These are phyloP conservation scores for Polyploca ridens DNA, from an alignment of 2,888 invertebrate species.

Conservation along the genomic window DNA sequence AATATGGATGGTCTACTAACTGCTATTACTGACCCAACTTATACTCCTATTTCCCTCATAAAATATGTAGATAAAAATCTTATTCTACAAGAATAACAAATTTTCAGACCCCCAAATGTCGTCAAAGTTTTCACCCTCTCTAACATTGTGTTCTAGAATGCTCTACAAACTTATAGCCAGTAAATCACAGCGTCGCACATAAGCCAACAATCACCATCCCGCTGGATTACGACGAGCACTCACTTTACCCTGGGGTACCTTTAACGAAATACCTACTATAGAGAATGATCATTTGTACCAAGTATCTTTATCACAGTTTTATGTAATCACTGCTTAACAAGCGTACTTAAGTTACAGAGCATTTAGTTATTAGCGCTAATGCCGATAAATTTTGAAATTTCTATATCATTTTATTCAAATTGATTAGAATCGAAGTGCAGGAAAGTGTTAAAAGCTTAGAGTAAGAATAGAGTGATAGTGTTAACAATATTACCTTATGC, in stretches of 20 bases:
- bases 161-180: constrained; percentile 5
- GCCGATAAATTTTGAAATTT: no score
- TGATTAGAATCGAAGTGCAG: not conserved
- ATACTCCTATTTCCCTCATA: no score
- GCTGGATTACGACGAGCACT: constrained; percentile 43
- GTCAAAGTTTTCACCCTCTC: not conserved
- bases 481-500: no score
- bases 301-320: constrained; percentile 37
- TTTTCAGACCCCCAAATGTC: no score
- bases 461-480: no score
- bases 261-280: constrained; percentile 51
- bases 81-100: no score
- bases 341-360: constrained; percentile 29
- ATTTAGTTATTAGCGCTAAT: constrained; percentile 16
- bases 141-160: constrained; percentile 8
- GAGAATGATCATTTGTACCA: constrained; percentile 56
- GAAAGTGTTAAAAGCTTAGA: no score
- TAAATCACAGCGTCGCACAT: constrained; percentile 25
- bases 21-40: no score
- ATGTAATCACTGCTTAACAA: constrained; percentile 32
- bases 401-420: not conserved
- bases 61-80: no score
- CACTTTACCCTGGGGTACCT: constrained; percentile 44
- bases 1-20: no score
- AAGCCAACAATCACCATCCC: constrained; percentile 51